Evolutionary conservation across 2,797 vertebrate genomes (phyloP).

Genomic region (Lindbergichthys nudifrons): DNA sequence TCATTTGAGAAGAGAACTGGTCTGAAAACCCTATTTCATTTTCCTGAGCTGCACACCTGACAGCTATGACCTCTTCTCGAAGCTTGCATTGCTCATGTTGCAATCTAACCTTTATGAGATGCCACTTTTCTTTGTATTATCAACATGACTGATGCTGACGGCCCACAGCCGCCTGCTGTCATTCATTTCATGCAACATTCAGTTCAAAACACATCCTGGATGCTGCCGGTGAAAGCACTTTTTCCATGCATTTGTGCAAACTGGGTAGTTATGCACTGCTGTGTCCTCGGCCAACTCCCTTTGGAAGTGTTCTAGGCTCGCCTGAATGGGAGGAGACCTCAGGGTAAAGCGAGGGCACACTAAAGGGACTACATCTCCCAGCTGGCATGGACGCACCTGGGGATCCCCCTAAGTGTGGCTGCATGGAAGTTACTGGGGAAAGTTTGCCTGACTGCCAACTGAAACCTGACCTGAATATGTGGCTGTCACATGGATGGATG

Average conservation of each 20-base stretch:
- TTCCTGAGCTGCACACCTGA: conserved; percentile 49
- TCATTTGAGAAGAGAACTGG: conserved; percentile 22
- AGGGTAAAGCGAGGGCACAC: conserved; percentile 36
- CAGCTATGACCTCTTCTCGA: conserved; percentile 70
- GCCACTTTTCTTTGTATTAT: conserved; percentile 65
- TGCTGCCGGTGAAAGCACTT: conserved; percentile 13
- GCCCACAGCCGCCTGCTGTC: conserved; percentile 27
- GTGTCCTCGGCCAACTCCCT: conserved; percentile 29
- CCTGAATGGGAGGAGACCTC: conserved; percentile 41
- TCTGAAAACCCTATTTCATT: conserved; percentile 51
- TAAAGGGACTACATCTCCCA: conserved; percentile 45
- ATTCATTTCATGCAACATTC: conserved; percentile 47
- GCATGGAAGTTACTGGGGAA: conserved; percentile 29
- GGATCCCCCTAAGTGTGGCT: conserved; percentile 33
- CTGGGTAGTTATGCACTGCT: conserved; percentile 21
- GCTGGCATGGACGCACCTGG: conserved; percentile 30
- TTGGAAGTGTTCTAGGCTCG: conserved; percentile 27
- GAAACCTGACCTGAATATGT: conserved; percentile 14
- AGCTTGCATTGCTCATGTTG: conserved; percentile 55
- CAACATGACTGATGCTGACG: conserved; percentile 63
- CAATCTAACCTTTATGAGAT: conserved; percentile 72
- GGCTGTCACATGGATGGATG: conserved; percentile 1
- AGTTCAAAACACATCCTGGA: conserved; percentile 39
- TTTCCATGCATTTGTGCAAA: conserved; percentile 21
- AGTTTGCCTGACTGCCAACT: conserved; percentile 16